phyloP scores from a whole-genome alignment of 2,797 vertebrate species.

The Botia kubotai region DNA sequence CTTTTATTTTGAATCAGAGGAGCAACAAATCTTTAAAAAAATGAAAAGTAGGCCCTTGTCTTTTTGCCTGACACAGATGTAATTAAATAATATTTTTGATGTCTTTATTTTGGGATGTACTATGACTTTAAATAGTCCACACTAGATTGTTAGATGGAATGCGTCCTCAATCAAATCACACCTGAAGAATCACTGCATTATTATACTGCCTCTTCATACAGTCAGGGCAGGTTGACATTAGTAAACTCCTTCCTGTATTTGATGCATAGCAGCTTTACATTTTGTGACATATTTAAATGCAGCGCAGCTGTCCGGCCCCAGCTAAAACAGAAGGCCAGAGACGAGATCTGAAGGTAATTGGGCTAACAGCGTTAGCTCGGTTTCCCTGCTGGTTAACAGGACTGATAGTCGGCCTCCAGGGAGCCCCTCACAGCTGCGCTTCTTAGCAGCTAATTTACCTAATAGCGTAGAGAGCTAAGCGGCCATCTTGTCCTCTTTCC shows the following conservation, averaged over 20 bases:
- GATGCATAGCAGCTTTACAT: conserved; percentile 10
- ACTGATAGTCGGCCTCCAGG: conserved; percentile 51
- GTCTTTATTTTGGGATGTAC: no score
- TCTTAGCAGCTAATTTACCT: conserved; percentile 53
- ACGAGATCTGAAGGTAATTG: conserved; percentile 52
- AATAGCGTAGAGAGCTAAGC: conserved; percentile 25
- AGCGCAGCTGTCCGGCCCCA: conserved; percentile 14
- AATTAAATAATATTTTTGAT: no score
- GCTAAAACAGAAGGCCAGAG: conserved; percentile 40
- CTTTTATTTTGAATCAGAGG: not conserved
- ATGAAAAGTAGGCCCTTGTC: not conserved
- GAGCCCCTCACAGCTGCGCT: conserved; percentile 51
- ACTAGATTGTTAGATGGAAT: no score
- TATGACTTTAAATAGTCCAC: no score
- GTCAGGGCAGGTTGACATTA: not conserved
- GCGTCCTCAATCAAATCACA: not conserved
- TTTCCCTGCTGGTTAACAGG: conserved; percentile 36
- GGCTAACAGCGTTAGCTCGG: conserved; percentile 37
- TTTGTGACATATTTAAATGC: conserved; percentile 28
- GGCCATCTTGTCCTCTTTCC: conserved; percentile 33
- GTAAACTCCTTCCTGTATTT: conserved; percentile 18
- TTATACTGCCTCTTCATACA: not conserved
- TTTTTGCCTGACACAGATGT: no score
- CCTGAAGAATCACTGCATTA: not conserved
- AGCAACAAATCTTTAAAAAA: no score